phyloP scores from a whole-genome alignment of 2,797 vertebrate species.

The Lacerta agilis region DNA sequence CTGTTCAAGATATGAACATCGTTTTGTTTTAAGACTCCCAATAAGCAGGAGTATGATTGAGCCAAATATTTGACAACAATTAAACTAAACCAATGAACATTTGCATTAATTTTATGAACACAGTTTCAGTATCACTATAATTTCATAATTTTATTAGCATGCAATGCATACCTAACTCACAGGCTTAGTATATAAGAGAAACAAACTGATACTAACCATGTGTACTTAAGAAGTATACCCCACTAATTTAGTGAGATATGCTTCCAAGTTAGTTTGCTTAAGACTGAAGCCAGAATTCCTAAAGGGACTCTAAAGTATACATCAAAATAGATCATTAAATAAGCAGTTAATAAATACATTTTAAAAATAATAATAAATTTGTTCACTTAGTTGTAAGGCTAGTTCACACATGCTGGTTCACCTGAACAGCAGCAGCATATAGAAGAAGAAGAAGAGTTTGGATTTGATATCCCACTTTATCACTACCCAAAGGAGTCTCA shows the following conservation, averaged over 20 bases:
- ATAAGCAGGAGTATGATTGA: conserved; percentile 1
- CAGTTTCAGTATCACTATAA: neutral
- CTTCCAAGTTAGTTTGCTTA: neutral
- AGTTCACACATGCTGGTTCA: neutral
- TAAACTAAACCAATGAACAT: conserved; percentile 24
- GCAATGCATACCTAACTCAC: conserved; percentile 21
- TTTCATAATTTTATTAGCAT: conserved; percentile 32
- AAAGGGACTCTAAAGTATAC: no score
- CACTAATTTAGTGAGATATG: neutral
- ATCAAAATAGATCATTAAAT: no score
- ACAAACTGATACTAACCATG: neutral
- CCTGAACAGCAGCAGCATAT: no score
- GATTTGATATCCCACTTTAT: no score
- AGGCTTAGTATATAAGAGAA: neutral
- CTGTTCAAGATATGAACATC: neutral
- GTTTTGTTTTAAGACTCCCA: conserved; percentile 6
- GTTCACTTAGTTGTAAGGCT: neutral
- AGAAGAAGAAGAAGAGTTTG: no score
- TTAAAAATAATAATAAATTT: no score
- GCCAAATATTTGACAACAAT: conserved; percentile 36
- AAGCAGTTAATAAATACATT: no score
- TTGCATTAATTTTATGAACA: conserved; percentile 26
- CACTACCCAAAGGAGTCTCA: no score
- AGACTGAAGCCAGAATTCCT: neutral
- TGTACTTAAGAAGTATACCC: neutral